Evolutionary conservation across 2,113 vertebrate genomes (phyloP).

Genomic region (Pollimyrus isidori): DNA sequence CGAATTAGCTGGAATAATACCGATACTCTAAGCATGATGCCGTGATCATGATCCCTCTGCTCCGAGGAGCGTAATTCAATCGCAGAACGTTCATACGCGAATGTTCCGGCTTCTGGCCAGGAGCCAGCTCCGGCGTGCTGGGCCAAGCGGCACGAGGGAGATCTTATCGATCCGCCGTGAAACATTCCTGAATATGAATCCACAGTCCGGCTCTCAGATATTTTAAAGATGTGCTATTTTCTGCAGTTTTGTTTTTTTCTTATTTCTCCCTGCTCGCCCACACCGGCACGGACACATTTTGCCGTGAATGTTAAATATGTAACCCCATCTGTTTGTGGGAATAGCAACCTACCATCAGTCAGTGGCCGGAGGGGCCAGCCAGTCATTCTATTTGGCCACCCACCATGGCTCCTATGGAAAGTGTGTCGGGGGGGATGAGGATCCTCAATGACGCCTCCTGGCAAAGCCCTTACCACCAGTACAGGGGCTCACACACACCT

Average conservation of each 20-base stretch:
- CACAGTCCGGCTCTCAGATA: not conserved
- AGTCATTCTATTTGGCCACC: not conserved
- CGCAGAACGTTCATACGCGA: not conserved
- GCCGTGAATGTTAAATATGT: not conserved
- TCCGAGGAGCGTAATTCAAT: not conserved
- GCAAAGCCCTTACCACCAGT: not conserved
- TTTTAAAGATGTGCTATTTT: constrained; percentile 15
- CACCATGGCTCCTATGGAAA: not conserved
- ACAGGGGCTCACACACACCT: not conserved
- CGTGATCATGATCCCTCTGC: not conserved
- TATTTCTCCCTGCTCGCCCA: not conserved
- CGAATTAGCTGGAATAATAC: not conserved
- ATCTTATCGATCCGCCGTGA: not conserved
- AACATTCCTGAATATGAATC: constrained; percentile 9
- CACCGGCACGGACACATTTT: not conserved
- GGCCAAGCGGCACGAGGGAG: not conserved
- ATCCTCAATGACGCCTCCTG: not conserved
- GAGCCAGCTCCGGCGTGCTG: not conserved
- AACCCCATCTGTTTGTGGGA: not conserved
- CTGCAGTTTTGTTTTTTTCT: not conserved
- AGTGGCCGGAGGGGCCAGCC: not conserved
- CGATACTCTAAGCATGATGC: constrained; percentile 3
- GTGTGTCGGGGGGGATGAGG: not conserved
- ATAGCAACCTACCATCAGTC: not conserved
- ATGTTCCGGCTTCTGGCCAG: not conserved